Conservation (phyloP, 2,888 invertebrate genomes). For the Tenthredo mesomela region DNA sequence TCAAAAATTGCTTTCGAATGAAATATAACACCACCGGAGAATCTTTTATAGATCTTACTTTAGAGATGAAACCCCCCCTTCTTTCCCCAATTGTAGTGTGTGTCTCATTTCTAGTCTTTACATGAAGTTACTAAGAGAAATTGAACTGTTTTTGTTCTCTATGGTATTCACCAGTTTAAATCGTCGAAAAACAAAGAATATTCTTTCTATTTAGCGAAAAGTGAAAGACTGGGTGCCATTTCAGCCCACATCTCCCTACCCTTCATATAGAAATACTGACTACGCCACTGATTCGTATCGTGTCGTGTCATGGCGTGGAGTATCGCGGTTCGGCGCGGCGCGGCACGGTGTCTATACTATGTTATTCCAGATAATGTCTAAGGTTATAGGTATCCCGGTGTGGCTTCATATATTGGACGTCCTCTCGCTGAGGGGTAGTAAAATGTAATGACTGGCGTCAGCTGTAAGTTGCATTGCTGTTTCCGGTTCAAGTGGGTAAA, state of each 20-base stretch:
- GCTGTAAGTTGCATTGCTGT: conserved; percentile 52
- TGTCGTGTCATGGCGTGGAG: conserved; percentile 11
- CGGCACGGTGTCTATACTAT: conserved; percentile 17
- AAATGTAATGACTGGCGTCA: conserved; percentile 53
- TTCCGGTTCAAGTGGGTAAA: conserved; percentile 46
- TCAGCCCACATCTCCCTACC: not conserved
- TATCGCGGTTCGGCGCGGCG: not conserved
- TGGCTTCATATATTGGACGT: conserved; percentile 46
- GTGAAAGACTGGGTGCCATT: not conserved
- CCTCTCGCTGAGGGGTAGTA: conserved; percentile 41
- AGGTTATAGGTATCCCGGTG: conserved; percentile 48
- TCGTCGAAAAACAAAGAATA: not conserved
- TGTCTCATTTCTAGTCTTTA: not conserved
- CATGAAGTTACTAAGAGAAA: not conserved
- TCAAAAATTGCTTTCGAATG: not conserved
- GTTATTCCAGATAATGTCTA: conserved; percentile 49
- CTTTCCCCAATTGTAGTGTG: not conserved
- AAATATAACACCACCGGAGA: too few species aligned
- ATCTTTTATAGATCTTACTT: not conserved
- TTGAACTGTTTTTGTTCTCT: not conserved
- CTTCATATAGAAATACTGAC: conserved; percentile 22
- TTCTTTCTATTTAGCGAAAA: not conserved
- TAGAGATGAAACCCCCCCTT: not conserved
- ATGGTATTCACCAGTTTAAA: not conserved
- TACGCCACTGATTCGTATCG: conserved; percentile 10